Base-by-base conservation (phyloP, 64 coral and sea anemone species). In the Actinia equina region DNA sequence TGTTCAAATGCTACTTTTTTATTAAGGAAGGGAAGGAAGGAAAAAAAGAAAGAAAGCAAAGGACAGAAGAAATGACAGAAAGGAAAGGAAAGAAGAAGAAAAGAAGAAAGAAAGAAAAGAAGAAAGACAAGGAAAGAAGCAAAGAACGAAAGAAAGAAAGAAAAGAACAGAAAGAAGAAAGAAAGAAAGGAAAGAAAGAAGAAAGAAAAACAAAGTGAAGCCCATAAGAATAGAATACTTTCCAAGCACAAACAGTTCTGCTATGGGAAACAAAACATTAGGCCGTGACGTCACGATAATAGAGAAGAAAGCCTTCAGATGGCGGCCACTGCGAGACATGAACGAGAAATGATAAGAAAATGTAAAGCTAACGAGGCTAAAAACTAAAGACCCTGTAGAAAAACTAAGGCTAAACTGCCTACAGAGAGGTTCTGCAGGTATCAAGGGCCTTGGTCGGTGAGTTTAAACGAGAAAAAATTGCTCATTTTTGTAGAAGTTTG, bases 361-460 rank as follows among this genome's bases (percentile, higher is more conserved):
- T 95, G 92, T 52, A 95, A 93, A 87, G 90, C 85, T 82, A 90
- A 90, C 44, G 87, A 80, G 18, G 87, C 65, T 22, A n/a, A 87
- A 77, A 80, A 61, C 88, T 3, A 86, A 89, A 52, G 83, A 92
- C 55, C 97, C 97, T 0, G 69, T 99, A 44, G 97, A 99, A 91
- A 92, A 88, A 88, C 57, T 99, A 64, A 84, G 97, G 46, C 82
- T 99, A 77, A 87, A 89, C 37, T 99, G 97, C 82, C 60, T 99
- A 45, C 90, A 90, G 70, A 89, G 97, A 20, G 97, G 97, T 91
- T 99, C 97, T 18, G 89, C 93, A 15, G 97, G 97, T 57, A 99
- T 99, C 19, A 99, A 99, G 93, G 97, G 97, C 1, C 91, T 99
- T 62, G 97, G 97, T 77, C 89, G 97, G 97, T 99, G 88, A 8